phyloP scores from a whole-genome alignment of 2,888 invertebrate genomes.

The Phortica magna region DNA sequence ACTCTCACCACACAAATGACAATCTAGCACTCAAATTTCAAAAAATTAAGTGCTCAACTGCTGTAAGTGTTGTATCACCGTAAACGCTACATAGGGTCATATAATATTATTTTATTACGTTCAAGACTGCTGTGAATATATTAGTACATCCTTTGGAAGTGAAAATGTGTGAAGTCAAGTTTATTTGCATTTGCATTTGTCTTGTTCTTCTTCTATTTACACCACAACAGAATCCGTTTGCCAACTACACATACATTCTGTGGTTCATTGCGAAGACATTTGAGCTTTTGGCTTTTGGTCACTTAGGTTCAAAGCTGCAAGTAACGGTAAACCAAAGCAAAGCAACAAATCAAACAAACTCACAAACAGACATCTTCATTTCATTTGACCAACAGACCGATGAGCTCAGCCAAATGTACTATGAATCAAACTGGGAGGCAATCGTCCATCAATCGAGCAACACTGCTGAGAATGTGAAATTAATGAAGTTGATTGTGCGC shows the following conservation, averaged over 20 bases:
- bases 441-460: slow-evolving; percentile 60
- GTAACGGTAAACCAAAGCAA: slow-evolving; percentile 52
- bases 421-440: slow-evolving; percentile 65
- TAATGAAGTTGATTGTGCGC: slow-evolving; percentile 62
- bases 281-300: slow-evolving; percentile 62
- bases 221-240: slow-evolving; percentile 60
- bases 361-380: background rate
- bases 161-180: too few relatives aligned
- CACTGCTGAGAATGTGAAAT: slow-evolving; percentile 56
- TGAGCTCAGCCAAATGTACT: slow-evolving; percentile 64
- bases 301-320: slow-evolving; percentile 62
- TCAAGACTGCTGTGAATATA: too few relatives aligned
- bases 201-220: background rate
- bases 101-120: background rate
- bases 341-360: background rate
- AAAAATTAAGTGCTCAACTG: too few relatives aligned
- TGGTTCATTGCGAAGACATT: slow-evolving; percentile 65
- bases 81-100: background rate
- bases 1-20: too few relatives aligned
- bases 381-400: slow-evolving; percentile 55
- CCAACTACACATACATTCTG: slow-evolving; percentile 52
- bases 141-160: background rate
- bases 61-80: too few relatives aligned
- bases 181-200: background rate
- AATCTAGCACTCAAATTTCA: too few relatives aligned